Evolutionary conservation across 2,888 invertebrate genomes (phyloP), one percentile per base, ranked within the genome.

Genomic region (Ypsolopha scabrella): DNA sequence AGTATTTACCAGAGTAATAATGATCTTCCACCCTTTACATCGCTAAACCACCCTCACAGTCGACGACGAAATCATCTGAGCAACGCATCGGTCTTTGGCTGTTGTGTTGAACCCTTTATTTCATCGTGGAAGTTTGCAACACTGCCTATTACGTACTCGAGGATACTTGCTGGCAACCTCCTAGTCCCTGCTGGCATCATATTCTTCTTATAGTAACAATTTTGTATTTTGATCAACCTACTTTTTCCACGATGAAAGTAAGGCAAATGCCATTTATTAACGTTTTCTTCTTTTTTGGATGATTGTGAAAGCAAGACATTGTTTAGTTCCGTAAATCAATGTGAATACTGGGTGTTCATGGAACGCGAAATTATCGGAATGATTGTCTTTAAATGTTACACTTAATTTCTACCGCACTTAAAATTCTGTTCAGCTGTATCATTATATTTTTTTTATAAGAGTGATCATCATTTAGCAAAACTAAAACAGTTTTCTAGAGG

Each of bases 291-390:
- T 53, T 68, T 73, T 75, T 70, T 77, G 73, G 71, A 77, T 79
- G 77, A 67, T 69, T 78, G 78, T 79, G 74, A 65, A 70, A 68
- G 73, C 68, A 67, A 71, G 65, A 65, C 66, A 69, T 71, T 41
- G 9, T 48, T 67, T 71, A 71, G 70, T 62, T 70, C 59, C 65
- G 66, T 67, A 63, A 58, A 68, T 67, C 62, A 67, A 61, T 77
- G 80, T 81, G 72, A 70, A 72, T 70, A 74, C 58, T 72, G 65
- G 71, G 67, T 78, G 81, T 79, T 71, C 65, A 72, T 75, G 72
- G 64, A 67, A 66, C 61, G 65, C 63, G 57, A 56, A 52, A 48
- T 52, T 65, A 62, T 56, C 63, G 73, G 78, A 75, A 78, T 82
- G 80, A 64, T 67, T 74, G 77, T 24, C 24, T 24, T 79, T 80